These are phyloP conservation scores for Tympanoctomys barrerae DNA, from an alignment of 2,797 vertebrate species.

Conservation along the genomic window DNA sequence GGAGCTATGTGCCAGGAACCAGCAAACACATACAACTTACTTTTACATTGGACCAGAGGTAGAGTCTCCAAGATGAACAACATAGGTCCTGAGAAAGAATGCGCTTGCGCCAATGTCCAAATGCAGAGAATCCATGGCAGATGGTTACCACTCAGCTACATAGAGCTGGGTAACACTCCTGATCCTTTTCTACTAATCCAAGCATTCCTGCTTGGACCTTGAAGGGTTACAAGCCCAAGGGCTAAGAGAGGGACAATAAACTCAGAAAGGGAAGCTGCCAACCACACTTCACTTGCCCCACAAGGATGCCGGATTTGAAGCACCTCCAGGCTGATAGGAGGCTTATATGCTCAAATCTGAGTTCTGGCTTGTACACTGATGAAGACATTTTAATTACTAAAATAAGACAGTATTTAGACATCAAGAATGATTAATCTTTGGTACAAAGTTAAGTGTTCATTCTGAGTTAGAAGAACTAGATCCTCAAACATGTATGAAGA, in stretches of 20 bases:
- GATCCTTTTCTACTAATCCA: background rate
- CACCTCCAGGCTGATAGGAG: background rate
- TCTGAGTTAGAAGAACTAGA: background rate
- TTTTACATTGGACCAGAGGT: background rate
- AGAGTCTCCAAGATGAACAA: background rate
- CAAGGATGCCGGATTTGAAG: background rate
- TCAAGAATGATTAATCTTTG: background rate
- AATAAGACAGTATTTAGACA: background rate
- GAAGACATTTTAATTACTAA: background rate
- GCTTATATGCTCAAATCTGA: background rate
- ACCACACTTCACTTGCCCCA: background rate
- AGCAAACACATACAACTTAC: background rate
- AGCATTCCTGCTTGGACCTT: background rate
- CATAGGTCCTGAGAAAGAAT: background rate
- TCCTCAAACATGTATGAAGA: background rate
- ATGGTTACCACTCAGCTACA: background rate
- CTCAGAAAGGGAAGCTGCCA: background rate
- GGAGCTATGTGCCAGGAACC: background rate
- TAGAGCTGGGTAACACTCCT: background rate
- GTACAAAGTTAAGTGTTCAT: background rate
- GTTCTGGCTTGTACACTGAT: background rate
- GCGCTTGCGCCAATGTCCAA: background rate
- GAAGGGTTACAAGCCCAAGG: background rate
- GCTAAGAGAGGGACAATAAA: background rate
- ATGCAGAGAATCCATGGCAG: background rate